Base-by-base conservation (phyloP, 2,113 vertebrate genomes). In the Lophura nycthemera region DNA sequence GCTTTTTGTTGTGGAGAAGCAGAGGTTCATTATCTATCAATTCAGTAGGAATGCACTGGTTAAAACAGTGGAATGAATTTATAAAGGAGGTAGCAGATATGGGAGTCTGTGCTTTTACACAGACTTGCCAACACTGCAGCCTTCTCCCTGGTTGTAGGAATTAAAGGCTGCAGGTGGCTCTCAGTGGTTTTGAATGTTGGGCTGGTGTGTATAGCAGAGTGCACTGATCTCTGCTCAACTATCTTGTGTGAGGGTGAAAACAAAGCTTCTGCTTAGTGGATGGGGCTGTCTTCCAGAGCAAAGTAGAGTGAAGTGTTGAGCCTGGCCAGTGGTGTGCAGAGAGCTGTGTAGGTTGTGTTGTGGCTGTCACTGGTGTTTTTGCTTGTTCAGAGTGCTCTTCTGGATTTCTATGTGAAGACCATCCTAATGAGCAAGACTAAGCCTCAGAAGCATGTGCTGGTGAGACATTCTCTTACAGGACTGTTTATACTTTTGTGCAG, bases 341-440 rank as follows among this genome's bases (percentile, higher is more conserved):
- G 61, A 81, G 34, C 59, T 69, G 6, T 7, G 24, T 34, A 25
- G 13, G 30, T 63, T 67, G 52, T 13, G 8, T 9, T 17, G 9
- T 54, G 91, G 25, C 57, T 66, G 18, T 83, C 79, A 95, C 25
- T 40, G 30, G 10, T 64, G 29, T 77, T 70, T 76, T 60, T 95
- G 7, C 83, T 90, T 93, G 54, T 93, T 59, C 89, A 99, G 99
- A 97, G 97, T 29, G 95, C 98, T 57, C 93, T 99, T 40, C 94
- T 99, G 96, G 99, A 99, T 77, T 98, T 99, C 88, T 99, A 99
- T n/a, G 67, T 99, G 91, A 99, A 99, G 97, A 98, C 98, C 8
- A 98, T 99, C 61, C 97, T 99, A n/a, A 98, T 99, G 98, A 99
- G 99, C 97, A 99, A 99, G 97, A 98, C 97, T 1, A 99, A 98